These are phyloP conservation scores for Pterocles gutturalis DNA, from an alignment of 2,113 vertebrate genomes.

Conservation along the genomic window DNA sequence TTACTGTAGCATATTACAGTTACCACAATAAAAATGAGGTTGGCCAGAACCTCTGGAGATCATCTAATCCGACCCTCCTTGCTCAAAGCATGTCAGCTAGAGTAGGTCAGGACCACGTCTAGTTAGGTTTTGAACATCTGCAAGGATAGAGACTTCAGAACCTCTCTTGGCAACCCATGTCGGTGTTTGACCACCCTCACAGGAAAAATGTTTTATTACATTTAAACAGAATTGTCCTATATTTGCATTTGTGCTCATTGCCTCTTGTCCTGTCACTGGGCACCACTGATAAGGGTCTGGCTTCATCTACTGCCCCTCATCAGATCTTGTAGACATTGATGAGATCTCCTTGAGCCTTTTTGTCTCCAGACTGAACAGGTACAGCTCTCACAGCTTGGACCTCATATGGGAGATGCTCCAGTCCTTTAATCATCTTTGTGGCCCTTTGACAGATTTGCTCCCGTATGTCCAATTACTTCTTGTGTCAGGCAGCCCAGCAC, in stretches of 20 bases:
- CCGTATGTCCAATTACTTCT: not conserved
- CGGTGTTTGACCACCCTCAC: not conserved
- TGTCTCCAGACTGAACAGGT: not conserved
- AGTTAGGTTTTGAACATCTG: not conserved
- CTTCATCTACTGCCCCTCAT: not conserved
- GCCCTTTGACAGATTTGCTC: not conserved
- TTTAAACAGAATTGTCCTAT: not conserved
- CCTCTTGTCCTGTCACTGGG: not conserved
- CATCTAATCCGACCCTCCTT: not conserved
- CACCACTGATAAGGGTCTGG: not conserved
- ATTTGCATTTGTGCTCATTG: not conserved
- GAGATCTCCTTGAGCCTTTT: not conserved
- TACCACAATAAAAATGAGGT: not conserved
- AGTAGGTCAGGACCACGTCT: not conserved
- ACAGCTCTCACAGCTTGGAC: not conserved
- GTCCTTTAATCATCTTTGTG: not conserved
- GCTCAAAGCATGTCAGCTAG: not conserved
- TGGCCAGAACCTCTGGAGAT: not conserved
- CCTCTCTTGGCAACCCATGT: not conserved
- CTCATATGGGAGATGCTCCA: not conserved
- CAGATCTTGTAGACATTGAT: not conserved
- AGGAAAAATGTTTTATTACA: not conserved
- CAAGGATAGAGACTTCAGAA: not conserved
- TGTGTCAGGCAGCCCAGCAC: not conserved
- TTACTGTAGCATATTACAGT: rapidly evolving